Base-by-base conservation (phyloP, 2,113 vertebrate species). In the Abramis brama region DNA sequence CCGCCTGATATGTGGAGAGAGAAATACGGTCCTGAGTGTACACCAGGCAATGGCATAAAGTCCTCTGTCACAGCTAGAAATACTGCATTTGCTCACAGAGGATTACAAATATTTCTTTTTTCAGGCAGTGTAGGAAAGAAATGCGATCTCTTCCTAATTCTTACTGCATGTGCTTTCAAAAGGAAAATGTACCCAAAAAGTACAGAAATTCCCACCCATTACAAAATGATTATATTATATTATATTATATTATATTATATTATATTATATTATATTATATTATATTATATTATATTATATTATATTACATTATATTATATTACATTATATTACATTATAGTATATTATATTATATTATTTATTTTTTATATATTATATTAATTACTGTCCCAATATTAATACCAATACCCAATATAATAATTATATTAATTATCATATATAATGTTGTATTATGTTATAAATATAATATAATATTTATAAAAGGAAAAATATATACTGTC, bases 1-100 rank as follows among this genome's bases (percentile, higher is more conserved):
- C 87, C 74, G 70, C 39, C 23, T 36, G 60, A 83, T 77, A 73
- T 87, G 23, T 62, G 60, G 60, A 27, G 13, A 47, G 62, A 85
- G 62, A 64, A 43, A 80, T 77, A 60, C 36, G 82, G 21, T 86
- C 11, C 23, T 11, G 45, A 57, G 30, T 57, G 68, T 55, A 39
- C 52, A 17, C 59, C n/a, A 64, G 4, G 6, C 50, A 27, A 13
- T 27, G 21, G 39, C 21, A 3, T 43, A 59, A 39, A n/a, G 55
- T 27, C 74, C 9, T 76, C 47, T 78, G 76, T 60, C 77, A 60
- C 21, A 60, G 9, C 23, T 4, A 33, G 62, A 68, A 82, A 52
- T 68, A 66, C 79, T 66, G n/a, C 79, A 30, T 78, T 60, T 47
- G 50, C 30, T 59, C 13, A 55, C 25, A 27, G 39, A 78, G 68